phyloP scores from a whole-genome alignment of 2,888 invertebrate genomes.

The Cheilosia urbana region DNA sequence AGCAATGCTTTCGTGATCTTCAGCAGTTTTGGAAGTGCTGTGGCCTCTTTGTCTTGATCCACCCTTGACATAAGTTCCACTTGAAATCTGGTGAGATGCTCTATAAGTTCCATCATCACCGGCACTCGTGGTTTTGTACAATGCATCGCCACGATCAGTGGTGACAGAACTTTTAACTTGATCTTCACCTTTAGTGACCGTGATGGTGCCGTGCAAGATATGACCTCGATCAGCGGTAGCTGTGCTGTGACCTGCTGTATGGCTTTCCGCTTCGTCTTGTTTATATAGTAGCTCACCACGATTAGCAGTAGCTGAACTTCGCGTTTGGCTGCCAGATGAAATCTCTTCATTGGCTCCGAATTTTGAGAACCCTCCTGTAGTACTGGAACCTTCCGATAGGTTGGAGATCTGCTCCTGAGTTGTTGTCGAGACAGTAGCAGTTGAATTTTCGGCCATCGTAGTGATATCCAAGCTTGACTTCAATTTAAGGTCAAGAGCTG shows the following conservation, averaged over 20 bases:
- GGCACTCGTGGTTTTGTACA: background rate
- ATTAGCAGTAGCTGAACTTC: background rate
- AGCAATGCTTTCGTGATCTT: background rate
- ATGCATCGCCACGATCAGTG: background rate
- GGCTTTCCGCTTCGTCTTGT: background rate
- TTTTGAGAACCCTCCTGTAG: conserved; percentile 6
- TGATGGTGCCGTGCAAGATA: background rate
- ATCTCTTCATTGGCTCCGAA: background rate
- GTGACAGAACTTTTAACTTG: background rate
- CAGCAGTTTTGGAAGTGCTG: background rate
- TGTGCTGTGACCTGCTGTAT: background rate
- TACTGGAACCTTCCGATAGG: background rate
- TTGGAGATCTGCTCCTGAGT: background rate
- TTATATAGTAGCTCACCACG: background rate
- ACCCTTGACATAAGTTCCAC: background rate
- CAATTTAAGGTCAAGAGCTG: background rate
- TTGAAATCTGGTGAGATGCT: background rate
- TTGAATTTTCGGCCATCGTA: background rate
- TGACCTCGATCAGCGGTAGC: conserved; percentile 12
- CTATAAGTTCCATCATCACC: background rate
- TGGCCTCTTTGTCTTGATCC: background rate
- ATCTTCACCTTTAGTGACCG: conserved; percentile 12
- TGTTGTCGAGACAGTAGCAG: background rate
- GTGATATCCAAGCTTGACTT: background rate
- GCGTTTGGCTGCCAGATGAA: background rate